Evolutionary conservation across 2,797 vertebrate genomes (phyloP), one percentile per base, ranked within the genome.

Genomic region (Gymnopithys bicolor): DNA sequence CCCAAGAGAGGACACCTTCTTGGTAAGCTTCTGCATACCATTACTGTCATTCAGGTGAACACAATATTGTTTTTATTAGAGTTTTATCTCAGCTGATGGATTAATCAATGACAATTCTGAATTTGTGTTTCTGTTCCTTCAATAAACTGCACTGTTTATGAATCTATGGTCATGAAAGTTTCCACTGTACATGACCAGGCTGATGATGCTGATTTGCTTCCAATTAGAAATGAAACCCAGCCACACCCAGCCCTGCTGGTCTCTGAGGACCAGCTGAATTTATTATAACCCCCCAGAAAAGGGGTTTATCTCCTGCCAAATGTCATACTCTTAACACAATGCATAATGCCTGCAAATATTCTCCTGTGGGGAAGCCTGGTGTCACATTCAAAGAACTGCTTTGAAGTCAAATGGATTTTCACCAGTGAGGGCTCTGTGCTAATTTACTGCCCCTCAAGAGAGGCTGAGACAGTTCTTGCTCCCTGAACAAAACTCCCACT

Each of bases 131-230:
- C 63, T 82, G 16, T 37, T 62, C 19, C 41, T 62, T 51, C n/a
- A 56, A 28, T 51, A 45, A 56, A 45, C 43, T 51, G 23, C 24
- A 39, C 17, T 58, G 3, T 45, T 39, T 83, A 21, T 69, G 71
- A 69, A 43, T 62, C 35, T 56, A 10, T 63, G 71, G 22, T 51
- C 3, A 7, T n/a, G 28, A 30, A 30, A 13, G 51, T 10, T 69
- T 35, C 43, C 22, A 9, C 13, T 51, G 32, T 56, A 45, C 0
- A 0, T 39, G 56, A 56, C 13, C 28, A 63, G 37, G 32, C 27
- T 76, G 35, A 37, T 24, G 18, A 13, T 63, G 32, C 32, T 0
- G 2, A 37, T 18, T 63, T 60, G 7, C 33, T 35, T 43, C 64
- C 51, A 30, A 45, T 5, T 28, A 56, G 27, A 63, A 13, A 19